phyloP scores from a whole-genome alignment of 2,113 vertebrate species.

The Murina feae region DNA sequence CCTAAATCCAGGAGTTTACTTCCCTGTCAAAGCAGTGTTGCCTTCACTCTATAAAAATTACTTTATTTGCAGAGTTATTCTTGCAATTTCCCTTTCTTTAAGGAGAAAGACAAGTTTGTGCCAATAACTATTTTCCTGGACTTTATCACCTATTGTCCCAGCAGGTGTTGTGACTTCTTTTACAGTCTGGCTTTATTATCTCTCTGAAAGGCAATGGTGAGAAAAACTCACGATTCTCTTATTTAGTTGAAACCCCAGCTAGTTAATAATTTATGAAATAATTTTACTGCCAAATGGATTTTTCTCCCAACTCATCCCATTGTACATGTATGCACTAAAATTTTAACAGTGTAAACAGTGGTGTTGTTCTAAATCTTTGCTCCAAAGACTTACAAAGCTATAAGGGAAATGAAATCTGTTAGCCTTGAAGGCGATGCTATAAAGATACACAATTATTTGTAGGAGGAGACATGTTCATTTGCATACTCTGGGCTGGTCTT shows the following conservation, averaged over 20 bases:
- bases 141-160: constrained; percentile 38
- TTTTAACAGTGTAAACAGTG: background rate
- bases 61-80: constrained; percentile 26
- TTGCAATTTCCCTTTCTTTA: constrained; percentile 35
- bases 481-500: background rate
- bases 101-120: constrained; percentile 22
- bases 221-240: constrained; percentile 33
- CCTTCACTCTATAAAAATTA: constrained; percentile 39
- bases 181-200: constrained; percentile 38
- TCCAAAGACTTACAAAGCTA: constrained; percentile 10
- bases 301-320: background rate
- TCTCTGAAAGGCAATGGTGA: constrained; percentile 50
- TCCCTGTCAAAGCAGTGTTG: background rate
- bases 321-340: background rate
- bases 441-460: background rate
- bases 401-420: constrained; percentile 34
- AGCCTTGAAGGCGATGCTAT: constrained; percentile 12
- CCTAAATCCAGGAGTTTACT: background rate
- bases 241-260: constrained; percentile 31
- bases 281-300: constrained; percentile 24
- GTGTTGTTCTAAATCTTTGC: background rate
- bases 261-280: constrained; percentile 56
- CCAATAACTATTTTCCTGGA: constrained; percentile 27
- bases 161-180: constrained; percentile 45
- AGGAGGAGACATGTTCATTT: background rate